Conservation (phyloP, 2,888 invertebrate genomes). For the Norana najaformis region DNA sequence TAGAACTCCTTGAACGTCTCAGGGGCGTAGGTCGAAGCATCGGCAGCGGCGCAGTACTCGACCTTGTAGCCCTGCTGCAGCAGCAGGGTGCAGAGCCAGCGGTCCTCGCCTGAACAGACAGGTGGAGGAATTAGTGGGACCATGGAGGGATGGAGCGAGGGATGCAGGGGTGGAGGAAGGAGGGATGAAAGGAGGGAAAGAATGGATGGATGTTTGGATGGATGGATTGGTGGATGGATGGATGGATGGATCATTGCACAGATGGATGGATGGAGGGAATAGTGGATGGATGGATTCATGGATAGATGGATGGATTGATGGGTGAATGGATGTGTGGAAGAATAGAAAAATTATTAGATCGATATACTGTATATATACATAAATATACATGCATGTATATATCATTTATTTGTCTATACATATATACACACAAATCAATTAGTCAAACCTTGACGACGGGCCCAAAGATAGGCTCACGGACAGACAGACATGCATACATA, state of each 20-base stretch:
- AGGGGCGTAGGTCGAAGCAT: constrained; percentile 96
- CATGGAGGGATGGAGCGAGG: background rate
- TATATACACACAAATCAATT: too few species aligned
- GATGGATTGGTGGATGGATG: too few species aligned
- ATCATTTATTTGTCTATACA: too few species aligned
- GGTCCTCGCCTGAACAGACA: constrained; percentile 47
- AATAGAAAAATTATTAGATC: background rate
- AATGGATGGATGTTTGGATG: too few species aligned
- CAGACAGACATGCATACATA: too few species aligned
- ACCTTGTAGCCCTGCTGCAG: constrained; percentile 61
- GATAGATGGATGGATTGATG: background rate
- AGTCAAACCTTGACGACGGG: too few species aligned
- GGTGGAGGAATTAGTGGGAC: background rate
- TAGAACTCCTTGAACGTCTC: constrained; percentile 76
- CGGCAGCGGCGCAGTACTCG: constrained; percentile 96
- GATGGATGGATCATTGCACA: background rate
- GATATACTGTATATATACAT: too few species aligned
- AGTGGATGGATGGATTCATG: background rate
- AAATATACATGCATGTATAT: too few species aligned
- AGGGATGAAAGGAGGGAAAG: too few species aligned
- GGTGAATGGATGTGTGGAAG: background rate
- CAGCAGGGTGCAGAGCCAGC: constrained; percentile 46
- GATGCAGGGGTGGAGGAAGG: too few species aligned
- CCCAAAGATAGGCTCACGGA: too few species aligned
- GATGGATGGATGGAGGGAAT: background rate